A percentile compares a stretch with the other conserved stretches of the same genome.
phyloP scores from a whole-genome alignment of 1,140 invertebrate genomes.

The Lasioglossum albipes region DNA sequence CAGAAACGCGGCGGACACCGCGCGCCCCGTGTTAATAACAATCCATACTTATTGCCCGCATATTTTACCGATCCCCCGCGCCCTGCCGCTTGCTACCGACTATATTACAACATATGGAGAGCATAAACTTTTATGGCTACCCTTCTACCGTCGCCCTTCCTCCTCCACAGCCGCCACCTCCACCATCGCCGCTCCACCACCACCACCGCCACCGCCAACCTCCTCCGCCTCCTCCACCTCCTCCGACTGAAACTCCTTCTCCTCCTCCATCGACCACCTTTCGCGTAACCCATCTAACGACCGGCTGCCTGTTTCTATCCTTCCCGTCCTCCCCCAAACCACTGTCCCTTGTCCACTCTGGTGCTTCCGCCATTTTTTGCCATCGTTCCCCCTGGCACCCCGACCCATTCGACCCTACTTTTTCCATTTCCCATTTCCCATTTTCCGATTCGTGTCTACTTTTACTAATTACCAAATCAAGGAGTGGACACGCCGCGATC shows the following conservation, averaged over 20 bases:
- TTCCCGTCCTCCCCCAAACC: constrained; percentile 39
- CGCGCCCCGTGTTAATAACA: constrained; percentile 81
- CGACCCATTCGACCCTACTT: constrained; percentile 18
- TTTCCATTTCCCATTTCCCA: constrained; percentile 33
- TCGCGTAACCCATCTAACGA: constrained; percentile 61
- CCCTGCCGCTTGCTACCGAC: constrained; percentile 76
- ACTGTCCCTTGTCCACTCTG: constrained; percentile 37
- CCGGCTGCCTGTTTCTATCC: constrained; percentile 51
- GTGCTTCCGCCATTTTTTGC: constrained; percentile 15
- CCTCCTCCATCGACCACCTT: constrained; percentile 61
- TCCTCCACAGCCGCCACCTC: constrained; percentile 47
- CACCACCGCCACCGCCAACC: constrained; percentile 7
- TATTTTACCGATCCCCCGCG: constrained; percentile 80
- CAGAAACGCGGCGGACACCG: constrained; percentile 80
- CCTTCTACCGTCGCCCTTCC: constrained; percentile 73
- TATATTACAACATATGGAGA: constrained; percentile 82
- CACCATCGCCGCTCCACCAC: constrained; percentile 53
- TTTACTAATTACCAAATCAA: constrained; percentile 78
- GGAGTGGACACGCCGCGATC: constrained; percentile 18
- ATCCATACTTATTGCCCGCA: constrained; percentile 81
- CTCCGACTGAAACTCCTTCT: constrained; percentile 35
- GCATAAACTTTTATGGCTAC: constrained; percentile 81
- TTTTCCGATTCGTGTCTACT: constrained; percentile 64
- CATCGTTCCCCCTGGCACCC: background rate
- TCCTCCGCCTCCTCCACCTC: constrained; percentile 29